These are phyloP conservation scores for Harpagifer antarcticus DNA, from an alignment of 2,797 vertebrate species.

Conservation along the genomic window DNA sequence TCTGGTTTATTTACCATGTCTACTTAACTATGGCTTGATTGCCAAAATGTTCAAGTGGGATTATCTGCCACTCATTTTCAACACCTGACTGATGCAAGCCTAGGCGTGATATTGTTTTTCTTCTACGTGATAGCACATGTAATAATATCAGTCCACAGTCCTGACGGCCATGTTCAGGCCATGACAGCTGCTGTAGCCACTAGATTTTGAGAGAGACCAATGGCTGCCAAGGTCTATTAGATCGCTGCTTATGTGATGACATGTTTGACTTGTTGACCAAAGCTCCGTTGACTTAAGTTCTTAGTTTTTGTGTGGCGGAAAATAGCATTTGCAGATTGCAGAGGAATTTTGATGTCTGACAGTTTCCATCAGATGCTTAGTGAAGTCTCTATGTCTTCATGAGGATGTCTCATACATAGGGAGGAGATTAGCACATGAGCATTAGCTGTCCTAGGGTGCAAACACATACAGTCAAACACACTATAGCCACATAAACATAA, in stretches of 20 bases:
- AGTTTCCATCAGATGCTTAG: not conserved
- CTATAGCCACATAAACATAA: no score
- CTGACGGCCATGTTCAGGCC: conserved; percentile 6
- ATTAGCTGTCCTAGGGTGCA: no score
- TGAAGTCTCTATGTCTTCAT: not conserved
- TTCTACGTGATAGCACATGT: not conserved
- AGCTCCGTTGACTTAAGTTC: conserved; percentile 22
- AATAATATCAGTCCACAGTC: conserved; percentile 13
- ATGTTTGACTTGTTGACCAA: conserved; percentile 58
- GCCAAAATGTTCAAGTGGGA: not conserved
- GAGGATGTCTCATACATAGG: no score
- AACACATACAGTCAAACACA: no score
- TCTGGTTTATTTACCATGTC: conserved; percentile 6
- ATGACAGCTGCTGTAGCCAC: conserved; percentile 48
- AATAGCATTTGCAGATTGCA: not conserved
- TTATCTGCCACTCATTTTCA: not conserved
- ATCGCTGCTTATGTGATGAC: conserved; percentile 62
- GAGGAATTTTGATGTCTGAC: not conserved
- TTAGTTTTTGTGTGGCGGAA: conserved; percentile 27
- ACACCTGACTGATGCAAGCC: not conserved
- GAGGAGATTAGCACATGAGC: no score
- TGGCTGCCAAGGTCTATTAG: conserved; percentile 38
- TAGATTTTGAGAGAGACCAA: conserved; percentile 35
- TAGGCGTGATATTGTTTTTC: not conserved
- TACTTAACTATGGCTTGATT: not conserved